Evolutionary conservation across 2,797 vertebrate species (phyloP).

Genomic region (Rhinoraja longicauda): DNA sequence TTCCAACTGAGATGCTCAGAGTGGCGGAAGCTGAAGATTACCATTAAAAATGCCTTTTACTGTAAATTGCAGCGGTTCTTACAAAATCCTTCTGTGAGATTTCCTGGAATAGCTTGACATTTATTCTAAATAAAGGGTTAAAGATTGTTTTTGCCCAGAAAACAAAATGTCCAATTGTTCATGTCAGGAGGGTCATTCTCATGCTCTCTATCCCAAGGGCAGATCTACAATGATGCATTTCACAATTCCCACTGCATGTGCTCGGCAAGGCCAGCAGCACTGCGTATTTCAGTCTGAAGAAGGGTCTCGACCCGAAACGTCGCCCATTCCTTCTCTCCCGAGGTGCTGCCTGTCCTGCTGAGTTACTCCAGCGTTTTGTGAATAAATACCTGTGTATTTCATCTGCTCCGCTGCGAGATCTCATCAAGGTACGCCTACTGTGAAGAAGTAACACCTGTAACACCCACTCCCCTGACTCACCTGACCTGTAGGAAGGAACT

Average conservation of each 20-base stretch:
- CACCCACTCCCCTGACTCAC: too few relatives aligned
- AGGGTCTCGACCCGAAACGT: too few relatives aligned
- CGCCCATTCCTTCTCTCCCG: too few relatives aligned
- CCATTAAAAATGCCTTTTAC: neutral
- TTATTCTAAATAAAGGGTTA: constrained; percentile 8
- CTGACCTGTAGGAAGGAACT: too few relatives aligned
- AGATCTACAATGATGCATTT: neutral
- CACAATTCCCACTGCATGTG: neutral
- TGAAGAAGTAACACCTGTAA: too few relatives aligned
- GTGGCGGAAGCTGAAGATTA: neutral
- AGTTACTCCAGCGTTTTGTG: too few relatives aligned
- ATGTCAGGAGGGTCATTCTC: neutral
- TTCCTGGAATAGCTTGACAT: neutral
- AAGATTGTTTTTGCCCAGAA: neutral
- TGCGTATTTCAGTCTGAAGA: too few relatives aligned
- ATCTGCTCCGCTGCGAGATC: too few relatives aligned
- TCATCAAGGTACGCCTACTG: too few relatives aligned
- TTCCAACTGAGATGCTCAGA: neutral
- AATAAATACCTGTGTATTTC: too few relatives aligned
- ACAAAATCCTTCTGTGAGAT: neutral
- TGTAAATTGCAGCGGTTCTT: neutral
- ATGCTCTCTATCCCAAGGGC: neutral
- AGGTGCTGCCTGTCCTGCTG: too few relatives aligned
- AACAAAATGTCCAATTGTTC: neutral
- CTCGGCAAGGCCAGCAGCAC: too few relatives aligned